phyloP scores from a whole-genome alignment of 2,888 invertebrate species.

The Eilema depressum region DNA sequence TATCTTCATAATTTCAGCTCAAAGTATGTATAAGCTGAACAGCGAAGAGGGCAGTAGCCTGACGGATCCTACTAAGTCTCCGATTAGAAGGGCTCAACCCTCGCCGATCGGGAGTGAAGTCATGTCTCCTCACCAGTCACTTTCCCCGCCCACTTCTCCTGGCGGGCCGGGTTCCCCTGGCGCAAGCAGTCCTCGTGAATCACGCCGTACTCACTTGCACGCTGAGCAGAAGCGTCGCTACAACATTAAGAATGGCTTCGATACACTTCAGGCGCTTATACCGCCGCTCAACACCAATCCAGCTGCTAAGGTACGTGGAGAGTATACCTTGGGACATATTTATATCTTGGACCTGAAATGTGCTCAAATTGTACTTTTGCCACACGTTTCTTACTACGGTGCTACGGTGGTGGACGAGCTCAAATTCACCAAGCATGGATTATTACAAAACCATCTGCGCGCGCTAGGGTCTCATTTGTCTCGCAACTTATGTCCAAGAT shows the following conservation, averaged over 20 bases:
- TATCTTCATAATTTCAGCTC: conserved; percentile 59
- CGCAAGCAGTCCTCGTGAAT: conserved; percentile 83
- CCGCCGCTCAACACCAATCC: conserved; percentile 96
- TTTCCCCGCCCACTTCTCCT: conserved; percentile 89
- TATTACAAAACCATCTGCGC: no score
- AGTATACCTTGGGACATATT: no score
- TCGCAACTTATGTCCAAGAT: no score
- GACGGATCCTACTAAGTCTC: conserved; percentile 77
- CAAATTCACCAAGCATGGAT: no score
- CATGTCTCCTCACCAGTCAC: conserved; percentile 83
- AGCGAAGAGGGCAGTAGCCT: conserved; percentile 74
- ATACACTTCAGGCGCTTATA: conserved; percentile 96
- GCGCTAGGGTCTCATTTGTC: no score
- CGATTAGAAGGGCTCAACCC: conserved; percentile 74
- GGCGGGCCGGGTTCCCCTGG: conserved; percentile 76
- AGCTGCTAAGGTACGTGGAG: conserved; percentile 91
- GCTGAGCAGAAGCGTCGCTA: conserved; percentile 98
- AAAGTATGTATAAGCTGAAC: conserved; percentile 84
- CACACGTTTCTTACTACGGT: no score
- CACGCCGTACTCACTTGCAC: conserved; percentile 96
- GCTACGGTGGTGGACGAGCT: no score
- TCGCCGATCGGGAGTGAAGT: conserved; percentile 80
- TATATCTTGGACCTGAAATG: no score
- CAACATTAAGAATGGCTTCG: conserved; percentile 98
- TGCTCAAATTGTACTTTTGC: no score